Percentiles rank a stretch among this genome's conserved stretches.
Conservation (phyloP, 2,797 vertebrate species). For the Microctenopoma lineatum region DNA sequence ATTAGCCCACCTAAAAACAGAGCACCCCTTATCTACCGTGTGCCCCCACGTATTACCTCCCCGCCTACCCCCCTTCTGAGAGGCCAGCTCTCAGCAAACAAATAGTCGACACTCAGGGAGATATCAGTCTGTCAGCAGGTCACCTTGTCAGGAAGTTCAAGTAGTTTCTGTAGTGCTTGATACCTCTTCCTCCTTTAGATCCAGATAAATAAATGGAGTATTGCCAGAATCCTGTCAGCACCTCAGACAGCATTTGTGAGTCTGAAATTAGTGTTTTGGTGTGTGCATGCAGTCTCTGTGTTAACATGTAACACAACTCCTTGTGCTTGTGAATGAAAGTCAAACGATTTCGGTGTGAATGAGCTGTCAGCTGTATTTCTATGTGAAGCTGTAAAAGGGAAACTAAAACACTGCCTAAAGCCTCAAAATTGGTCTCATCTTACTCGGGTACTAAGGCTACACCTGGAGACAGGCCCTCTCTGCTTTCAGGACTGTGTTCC, state of each 20-base stretch:
- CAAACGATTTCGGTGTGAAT: constrained; percentile 43
- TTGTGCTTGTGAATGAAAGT: constrained; percentile 59
- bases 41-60: constrained; percentile 1
- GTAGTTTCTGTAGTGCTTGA: constrained; percentile 78
- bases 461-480: constrained; percentile 69
- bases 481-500: constrained; percentile 66
- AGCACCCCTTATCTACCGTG: constrained; percentile 57
- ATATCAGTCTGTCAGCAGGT: constrained; percentile 85
- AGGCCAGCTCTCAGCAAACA: constrained; percentile 80
- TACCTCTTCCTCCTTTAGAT: constrained; percentile 80
- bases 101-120: constrained; percentile 83
- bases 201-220: constrained; percentile 69
- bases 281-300: constrained; percentile 24
- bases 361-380: constrained; percentile 55
- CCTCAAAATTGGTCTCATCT: constrained; percentile 66
- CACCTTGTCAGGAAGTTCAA: constrained; percentile 87
- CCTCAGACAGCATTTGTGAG: constrained; percentile 26
- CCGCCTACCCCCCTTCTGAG: constrained; percentile 37
- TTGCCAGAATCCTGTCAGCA: constrained; percentile 68
- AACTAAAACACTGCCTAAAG: constrained; percentile 65
- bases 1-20: constrained; percentile 39
- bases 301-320: constrained; percentile 14
- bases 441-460: constrained; percentile 57
- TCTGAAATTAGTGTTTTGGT: constrained; percentile 33
- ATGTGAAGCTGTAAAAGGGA: constrained; percentile 40